Base-by-base conservation (phyloP, 1,140 invertebrate genomes). In the Aphelinus certus region DNA sequence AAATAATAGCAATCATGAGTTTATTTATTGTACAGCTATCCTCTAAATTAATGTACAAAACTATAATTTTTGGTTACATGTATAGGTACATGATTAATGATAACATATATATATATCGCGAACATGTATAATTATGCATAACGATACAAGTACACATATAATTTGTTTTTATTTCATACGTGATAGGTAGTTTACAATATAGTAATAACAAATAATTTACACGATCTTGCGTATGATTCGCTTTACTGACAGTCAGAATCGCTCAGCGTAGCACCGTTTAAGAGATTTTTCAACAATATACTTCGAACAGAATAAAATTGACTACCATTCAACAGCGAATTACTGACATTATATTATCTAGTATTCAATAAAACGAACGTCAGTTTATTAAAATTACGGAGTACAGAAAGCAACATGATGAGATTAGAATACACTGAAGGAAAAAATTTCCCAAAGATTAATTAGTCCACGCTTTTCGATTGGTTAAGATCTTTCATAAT, bases 21-120 rank as follows among this genome's bases (percentile, higher is more conserved):
- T 80, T 77, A 79, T 86, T 86, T 85, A 85, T 85, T 84, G 53
- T 85, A 86, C 82, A 85, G 68, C 79, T 86, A 86, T 75, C 62
- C 1, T 79, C 82, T 87, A 86, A 71, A 76, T 81, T 83, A 86
- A 85, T 87, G 84, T 87, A 87, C 85, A 87, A 87, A 87, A 87
- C 85, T 87, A 87, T 83, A 85, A 81, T 84, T 85, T 86, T 85
- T 85, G 76, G 83, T 87, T 85, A 86, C 82, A 85, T 83, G 65
- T 83, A 82, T 81, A 61, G 63, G 3, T 72, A 76, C 64, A 67
- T 68, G 68, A 76, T 61, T 76, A 71, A 51, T 64, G 67, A 82
- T 83, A 79, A 78, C 80, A 79, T 80, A 78, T 76, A 57, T 69
- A 80, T 62, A 58, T 70, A 75, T 58, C 58, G 45, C 76, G 68